Percentiles rank a stretch among this genome's conserved stretches.
These are phyloP conservation scores for Melanerpes formicivorus DNA, from an alignment of 2,113 vertebrate species.

Conservation along the genomic window DNA sequence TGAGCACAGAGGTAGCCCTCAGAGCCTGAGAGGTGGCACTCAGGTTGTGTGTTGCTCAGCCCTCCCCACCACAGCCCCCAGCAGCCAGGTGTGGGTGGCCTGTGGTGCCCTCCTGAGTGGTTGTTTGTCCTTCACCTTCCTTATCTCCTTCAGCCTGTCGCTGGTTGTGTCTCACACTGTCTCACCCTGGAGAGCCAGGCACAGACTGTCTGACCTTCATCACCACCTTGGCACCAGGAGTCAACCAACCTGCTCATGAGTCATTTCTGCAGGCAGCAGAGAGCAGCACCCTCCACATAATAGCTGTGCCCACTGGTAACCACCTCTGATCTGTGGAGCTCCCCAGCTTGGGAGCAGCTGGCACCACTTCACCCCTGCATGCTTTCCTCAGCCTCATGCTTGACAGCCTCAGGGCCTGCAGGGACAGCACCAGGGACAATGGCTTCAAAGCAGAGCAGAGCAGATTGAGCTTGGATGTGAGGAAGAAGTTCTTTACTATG, in stretches of 20 bases:
- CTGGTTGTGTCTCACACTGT: background rate
- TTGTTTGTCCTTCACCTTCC: background rate
- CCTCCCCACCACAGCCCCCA: background rate
- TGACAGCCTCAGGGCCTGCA: background rate
- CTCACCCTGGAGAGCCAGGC: background rate
- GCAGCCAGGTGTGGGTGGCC: background rate
- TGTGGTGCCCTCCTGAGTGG: background rate
- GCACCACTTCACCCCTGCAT: fast-evolving
- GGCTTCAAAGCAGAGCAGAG: too few relatives aligned
- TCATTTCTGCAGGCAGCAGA: background rate
- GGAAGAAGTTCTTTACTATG: too few relatives aligned
- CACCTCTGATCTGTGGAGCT: background rate
- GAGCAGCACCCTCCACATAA: background rate
- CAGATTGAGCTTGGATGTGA: too few relatives aligned
- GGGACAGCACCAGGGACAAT: too few relatives aligned
- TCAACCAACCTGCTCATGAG: constrained; percentile 34
- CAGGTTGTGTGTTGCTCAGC: background rate
- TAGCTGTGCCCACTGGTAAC: background rate
- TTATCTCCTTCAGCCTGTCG: background rate
- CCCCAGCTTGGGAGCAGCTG: background rate
- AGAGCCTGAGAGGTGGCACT: background rate
- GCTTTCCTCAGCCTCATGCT: background rate
- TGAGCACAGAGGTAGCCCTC: background rate
- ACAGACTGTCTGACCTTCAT: constrained; percentile 1
- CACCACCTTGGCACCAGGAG: constrained; percentile 32